These are phyloP conservation scores for Hedya salicella DNA, from an alignment of 2,888 invertebrate species.

Conservation along the genomic window DNA sequence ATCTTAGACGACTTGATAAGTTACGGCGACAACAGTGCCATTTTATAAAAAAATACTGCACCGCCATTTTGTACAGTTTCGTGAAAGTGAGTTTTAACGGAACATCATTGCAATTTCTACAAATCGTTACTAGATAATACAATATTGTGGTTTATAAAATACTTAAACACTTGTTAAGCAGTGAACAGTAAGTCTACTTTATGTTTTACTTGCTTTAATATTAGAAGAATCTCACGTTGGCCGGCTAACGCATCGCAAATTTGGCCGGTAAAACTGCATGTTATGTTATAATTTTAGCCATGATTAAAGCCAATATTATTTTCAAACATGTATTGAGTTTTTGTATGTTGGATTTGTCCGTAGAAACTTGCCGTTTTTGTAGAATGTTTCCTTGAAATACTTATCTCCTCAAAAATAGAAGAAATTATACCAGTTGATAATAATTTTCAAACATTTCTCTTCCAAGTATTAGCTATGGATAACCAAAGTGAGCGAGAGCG, in stretches of 20 bases:
- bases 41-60: background rate
- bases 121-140: slow-evolving; percentile 1
- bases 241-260: slow-evolving; percentile 1
- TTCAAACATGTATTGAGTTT: background rate
- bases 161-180: background rate
- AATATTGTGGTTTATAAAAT: background rate
- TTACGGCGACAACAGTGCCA: slow-evolving; percentile 17
- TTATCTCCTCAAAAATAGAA: background rate
- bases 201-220: background rate
- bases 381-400: background rate
- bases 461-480: slow-evolving; percentile 59
- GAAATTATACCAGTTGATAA: background rate
- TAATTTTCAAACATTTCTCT: background rate
- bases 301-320: background rate
- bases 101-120: background rate
- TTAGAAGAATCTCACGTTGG: background rate
- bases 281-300: slow-evolving; percentile 9
- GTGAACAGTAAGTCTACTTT: slow-evolving; percentile 5
- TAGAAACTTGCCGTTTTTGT: background rate
- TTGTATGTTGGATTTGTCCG: too few relatives aligned
- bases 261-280: slow-evolving; percentile 11
- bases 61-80: slow-evolving; percentile 39
- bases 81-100: slow-evolving; percentile 2
- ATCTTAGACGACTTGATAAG: slow-evolving; percentile 16
- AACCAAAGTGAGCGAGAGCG: slow-evolving; percentile 82